Evolutionary conservation across 2,888 invertebrate species (phyloP), one percentile per base, ranked within the genome.

Genomic region (Eupithecia tripunctaria): DNA sequence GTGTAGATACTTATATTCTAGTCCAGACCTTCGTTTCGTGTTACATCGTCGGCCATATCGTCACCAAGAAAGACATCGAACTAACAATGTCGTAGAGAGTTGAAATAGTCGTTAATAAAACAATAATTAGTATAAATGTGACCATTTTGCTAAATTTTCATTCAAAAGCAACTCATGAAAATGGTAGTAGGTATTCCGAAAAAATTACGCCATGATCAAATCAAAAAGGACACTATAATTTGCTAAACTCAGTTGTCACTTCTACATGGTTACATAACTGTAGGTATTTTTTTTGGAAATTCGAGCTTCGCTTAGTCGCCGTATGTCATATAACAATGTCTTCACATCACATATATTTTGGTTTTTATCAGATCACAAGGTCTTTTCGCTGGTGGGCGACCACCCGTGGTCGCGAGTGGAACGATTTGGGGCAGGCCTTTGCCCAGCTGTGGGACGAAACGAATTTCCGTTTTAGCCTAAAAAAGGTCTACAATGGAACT

Each of bases 401-500:
- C 43, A 43, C 1, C 4, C 18, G 18, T 43, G 15, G 2, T n/a
- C n/a, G 47, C 47, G 6, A 1, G 7, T 43, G n/a, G 43, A 43
- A 43, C 5, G 43, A 43, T 43, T 51, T 51, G 15, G 10, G 2
- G 21, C 10, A 51, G 21, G 21, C 51, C 21, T n/a, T 21, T 51
- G 51, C 21, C 51, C 21, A 8, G 51, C 47, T 0, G 43, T n/a
- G 47, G n/a, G 43, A 18, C 3, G 18, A 18, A 5, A 43, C 25
- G 25, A 25, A 56, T n/a, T n/a, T n/a, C n/a, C n/a, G n/a, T n/a
- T n/a, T n/a, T 25, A 21, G 1, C 4, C 0, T 8, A 21, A 56
- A 56, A 25, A 14, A 25, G 21, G 27, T 60, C n/a, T 60, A 0
- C 18, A 18, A n/a, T 15, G 59, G 29, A 27, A 63, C 68, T 93